Base-by-base conservation (phyloP, 2,888 invertebrate species). In the Xylocampa areola region DNA sequence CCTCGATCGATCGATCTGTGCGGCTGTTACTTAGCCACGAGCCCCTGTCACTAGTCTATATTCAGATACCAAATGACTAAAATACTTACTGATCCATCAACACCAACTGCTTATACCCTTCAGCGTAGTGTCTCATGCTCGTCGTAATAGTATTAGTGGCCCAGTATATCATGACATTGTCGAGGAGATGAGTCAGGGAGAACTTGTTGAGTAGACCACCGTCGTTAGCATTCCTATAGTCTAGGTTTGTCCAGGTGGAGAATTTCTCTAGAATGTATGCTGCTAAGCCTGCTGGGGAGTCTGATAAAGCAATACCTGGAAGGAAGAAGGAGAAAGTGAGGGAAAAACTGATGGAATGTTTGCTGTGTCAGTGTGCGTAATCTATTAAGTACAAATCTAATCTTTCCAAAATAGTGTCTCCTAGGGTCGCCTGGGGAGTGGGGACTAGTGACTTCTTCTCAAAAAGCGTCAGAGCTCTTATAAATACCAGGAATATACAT, bases 251-350 rank as follows among this genome's bases (percentile, higher is more conserved):
- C 96, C 89, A 97, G 4, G 77, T 96, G 79, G 94, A 95, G 89
- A 98, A 98, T 85, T 98, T 98, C 79, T 99, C 98, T 8, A 99
- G 87, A 47, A 98, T 97, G 79, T 98, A 99, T 0, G 97, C 97
- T 0, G 98, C 98, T 54, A 99, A 88, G 0, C 98, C 98, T 0
- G 96, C 95, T 0, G 99, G 98, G 0, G 97, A 96, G 77, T 97
- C 97, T 1, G 95, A 92, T 36, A 98, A 84, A 0, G 94, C 96
- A 4, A 95, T 91, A 16, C 97, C 97, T 96, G 73, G n/a, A n/a
- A n/a, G n/a, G n/a, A 2, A 25, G 47, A 51, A 48, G 36, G 45
- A 27, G 23, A 10, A 16, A n/a, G n/a, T n/a, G n/a, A n/a, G n/a
- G n/a, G n/a, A n/a, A n/a, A n/a, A n/a, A n/a, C n/a, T n/a, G n/a